Base-by-base conservation (phyloP, 1,140 invertebrate species). In the Bicyclus anynana region DNA sequence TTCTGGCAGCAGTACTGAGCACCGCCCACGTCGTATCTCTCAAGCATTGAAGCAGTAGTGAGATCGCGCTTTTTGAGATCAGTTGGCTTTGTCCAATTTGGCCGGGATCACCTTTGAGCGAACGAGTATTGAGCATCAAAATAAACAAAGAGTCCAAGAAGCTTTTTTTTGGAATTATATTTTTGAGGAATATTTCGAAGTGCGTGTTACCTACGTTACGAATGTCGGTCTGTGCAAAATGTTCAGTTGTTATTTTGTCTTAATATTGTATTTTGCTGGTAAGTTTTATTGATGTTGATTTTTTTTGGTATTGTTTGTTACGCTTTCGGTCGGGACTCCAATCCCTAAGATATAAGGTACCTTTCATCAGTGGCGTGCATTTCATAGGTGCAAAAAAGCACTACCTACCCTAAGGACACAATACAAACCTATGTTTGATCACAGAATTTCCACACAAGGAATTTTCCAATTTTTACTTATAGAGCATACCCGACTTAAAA, bases 51-150 rank as follows among this genome's bases (percentile, higher is more conserved):
- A 59, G 64, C 64, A 77, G 76, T 77, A 51, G 57, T 70, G 74
- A 70, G 69, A 67, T 71, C 64, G 72, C 73, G 68, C 69, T 80
- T 80, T 80, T 74, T 69, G 66, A 63, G 69, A 67, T 52, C 77
- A 74, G 67, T 79, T 74, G 69, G 55, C 61, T 72, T 67, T 59
- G 51, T 53, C 53, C 35, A 40, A 50, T 56, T 56, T 49, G 44
- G 53, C 53, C 46, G 47, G 18, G 46, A 26, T 49, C 29, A 53
- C 29, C 27, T 57, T 53, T 21, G 46, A 51, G 47, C 50, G 21
- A 52, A 53, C 13, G 20, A 14, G 42, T 40, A 38, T 49, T 21
- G 16, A 5, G 16, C 29, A 49, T 49, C 33, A 26, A 49, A 56
- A 56, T 49, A 49, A 49, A 56, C 33, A 38, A 10, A 26, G 26